Evolutionary conservation across 92 coral and sea anemone species (phyloP).

Genomic region (Siderastrea siderea): DNA sequence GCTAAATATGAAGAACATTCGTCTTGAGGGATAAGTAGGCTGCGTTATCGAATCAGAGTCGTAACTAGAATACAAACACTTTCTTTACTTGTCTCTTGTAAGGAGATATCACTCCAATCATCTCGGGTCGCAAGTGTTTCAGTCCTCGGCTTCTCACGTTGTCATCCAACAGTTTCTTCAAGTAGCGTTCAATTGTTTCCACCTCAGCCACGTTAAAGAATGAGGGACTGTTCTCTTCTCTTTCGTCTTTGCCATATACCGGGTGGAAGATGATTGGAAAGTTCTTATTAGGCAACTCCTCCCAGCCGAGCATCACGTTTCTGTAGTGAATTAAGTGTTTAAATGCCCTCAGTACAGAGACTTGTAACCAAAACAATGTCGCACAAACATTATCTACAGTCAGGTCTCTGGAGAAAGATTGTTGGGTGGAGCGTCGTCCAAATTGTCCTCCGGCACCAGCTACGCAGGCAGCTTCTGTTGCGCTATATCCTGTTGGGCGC

Average conservation of each 20-base stretch:
- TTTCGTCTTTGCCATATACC: slow-evolving; percentile 80
- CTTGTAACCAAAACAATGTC: background rate
- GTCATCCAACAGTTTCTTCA: slow-evolving; percentile 80
- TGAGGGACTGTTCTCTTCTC: slow-evolving; percentile 85
- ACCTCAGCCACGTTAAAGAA: slow-evolving; percentile 89
- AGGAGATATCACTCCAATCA: slow-evolving; percentile 86
- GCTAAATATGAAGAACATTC: no score
- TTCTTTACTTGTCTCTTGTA: slow-evolving; percentile 78
- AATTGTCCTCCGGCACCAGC: no score
- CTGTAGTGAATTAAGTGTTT: background rate
- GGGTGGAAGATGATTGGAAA: slow-evolving; percentile 85
- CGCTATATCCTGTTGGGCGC: no score
- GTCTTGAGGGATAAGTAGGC: no score
- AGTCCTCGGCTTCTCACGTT: slow-evolving; percentile 71
- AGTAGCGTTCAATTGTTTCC: slow-evolving; percentile 82
- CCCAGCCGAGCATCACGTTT: slow-evolving; percentile 80
- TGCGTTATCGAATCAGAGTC: no score
- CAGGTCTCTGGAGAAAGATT: background rate
- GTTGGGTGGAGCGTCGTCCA: background rate
- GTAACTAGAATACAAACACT: background rate
- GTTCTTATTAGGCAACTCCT: slow-evolving; percentile 73
- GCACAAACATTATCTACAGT: background rate
- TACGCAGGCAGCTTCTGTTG: no score
- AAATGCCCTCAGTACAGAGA: no score
- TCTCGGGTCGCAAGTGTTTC: slow-evolving; percentile 75